These are phyloP conservation scores for Lethocerus indicus DNA, from an alignment of 1,140 invertebrate genomes.

Conservation along the genomic window DNA sequence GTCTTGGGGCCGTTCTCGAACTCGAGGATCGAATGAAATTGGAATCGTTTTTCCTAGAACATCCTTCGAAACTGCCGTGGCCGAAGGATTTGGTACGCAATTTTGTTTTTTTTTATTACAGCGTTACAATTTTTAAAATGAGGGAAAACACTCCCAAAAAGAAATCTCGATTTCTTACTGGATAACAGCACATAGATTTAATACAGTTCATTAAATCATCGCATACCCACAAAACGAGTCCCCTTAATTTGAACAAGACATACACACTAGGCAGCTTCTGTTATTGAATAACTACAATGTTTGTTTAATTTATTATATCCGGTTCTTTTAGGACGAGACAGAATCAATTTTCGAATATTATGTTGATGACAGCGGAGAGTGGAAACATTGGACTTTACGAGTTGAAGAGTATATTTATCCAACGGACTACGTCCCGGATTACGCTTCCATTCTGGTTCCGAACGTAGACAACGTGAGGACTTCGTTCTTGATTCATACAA, in stretches of 20 bases:
- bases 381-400: slow-evolving; percentile 61
- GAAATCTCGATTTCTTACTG: too few relatives aligned
- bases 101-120: slow-evolving; percentile 7
- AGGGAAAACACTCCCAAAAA: too few relatives aligned
- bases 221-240: too few relatives aligned
- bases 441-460: slow-evolving; percentile 65
- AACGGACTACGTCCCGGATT: slow-evolving; percentile 51
- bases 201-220: too few relatives aligned
- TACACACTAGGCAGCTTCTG: too few relatives aligned
- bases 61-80: slow-evolving; percentile 40
- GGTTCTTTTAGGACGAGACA: slow-evolving; percentile 36
- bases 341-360: slow-evolving; percentile 74
- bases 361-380: slow-evolving; percentile 53
- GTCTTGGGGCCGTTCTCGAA: slow-evolving; percentile 65
- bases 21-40: slow-evolving; percentile 48
- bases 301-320: too few relatives aligned
- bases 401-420: slow-evolving; percentile 65
- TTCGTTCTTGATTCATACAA: slow-evolving; percentile 60
- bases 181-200: too few relatives aligned
- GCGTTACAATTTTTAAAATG: too few relatives aligned
- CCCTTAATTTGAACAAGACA: too few relatives aligned
- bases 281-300: too few relatives aligned
- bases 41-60: slow-evolving; percentile 48
- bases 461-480: slow-evolving; percentile 79
- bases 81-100: slow-evolving; percentile 24